These are phyloP conservation scores for Caenorhabditis japonica DNA, from an alignment of 2,888 invertebrate species.

Conservation along the genomic window DNA sequence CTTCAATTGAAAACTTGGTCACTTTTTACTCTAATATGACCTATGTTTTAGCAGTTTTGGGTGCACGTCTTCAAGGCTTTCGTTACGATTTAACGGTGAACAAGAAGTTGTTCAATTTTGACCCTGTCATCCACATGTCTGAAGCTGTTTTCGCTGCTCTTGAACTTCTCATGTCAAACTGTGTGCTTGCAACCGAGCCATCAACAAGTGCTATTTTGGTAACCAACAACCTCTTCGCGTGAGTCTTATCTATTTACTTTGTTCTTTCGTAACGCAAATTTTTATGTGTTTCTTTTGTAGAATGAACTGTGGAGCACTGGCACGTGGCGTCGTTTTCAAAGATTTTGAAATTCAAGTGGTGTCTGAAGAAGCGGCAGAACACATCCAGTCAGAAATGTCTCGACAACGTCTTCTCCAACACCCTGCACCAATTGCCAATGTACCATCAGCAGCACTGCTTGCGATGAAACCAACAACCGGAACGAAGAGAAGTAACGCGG, in stretches of 20 bases:
- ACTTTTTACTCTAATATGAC: constrained; percentile 75
- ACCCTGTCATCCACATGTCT: constrained; percentile 69
- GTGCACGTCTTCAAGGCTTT: constrained; percentile 74
- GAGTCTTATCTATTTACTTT: constrained; percentile 7
- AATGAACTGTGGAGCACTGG: constrained; percentile 74
- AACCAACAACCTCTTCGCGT: constrained; percentile 74
- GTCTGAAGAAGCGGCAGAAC: constrained; percentile 74
- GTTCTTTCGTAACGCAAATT: background rate
- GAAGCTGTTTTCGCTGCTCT: constrained; percentile 74
- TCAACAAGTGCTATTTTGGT: constrained; percentile 74
- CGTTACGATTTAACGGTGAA: constrained; percentile 72
- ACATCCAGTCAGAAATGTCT: constrained; percentile 74
- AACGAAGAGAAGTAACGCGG: constrained; percentile 69
- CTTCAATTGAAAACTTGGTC: constrained; percentile 60
- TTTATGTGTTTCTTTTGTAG: constrained; percentile 27
- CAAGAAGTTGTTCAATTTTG: constrained; percentile 66
- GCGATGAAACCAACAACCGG: constrained; percentile 76
- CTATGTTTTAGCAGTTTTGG: constrained; percentile 72
- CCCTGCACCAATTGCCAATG: constrained; percentile 65
- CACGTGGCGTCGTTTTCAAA: constrained; percentile 74
- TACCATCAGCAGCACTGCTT: constrained; percentile 70
- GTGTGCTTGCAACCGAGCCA: constrained; percentile 74
- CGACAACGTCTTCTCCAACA: constrained; percentile 72
- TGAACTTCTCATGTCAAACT: constrained; percentile 75
- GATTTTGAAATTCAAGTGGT: constrained; percentile 76